phyloP scores from a whole-genome alignment of 1,140 invertebrate species.

The Piezodorus guildinii region DNA sequence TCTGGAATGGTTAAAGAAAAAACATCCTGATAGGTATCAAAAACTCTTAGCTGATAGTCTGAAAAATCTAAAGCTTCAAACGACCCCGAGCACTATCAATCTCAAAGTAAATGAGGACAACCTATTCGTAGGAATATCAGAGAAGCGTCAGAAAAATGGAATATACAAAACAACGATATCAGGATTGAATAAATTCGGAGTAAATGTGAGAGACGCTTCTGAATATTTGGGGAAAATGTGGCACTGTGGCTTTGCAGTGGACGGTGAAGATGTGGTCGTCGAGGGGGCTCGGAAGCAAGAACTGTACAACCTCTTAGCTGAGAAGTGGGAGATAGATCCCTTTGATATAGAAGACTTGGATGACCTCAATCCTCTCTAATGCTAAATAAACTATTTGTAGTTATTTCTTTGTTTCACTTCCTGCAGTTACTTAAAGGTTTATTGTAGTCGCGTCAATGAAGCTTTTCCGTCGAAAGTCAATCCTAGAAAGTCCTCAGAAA shows the following conservation, averaged over 20 bases:
- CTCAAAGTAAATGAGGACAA: background rate
- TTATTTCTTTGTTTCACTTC: background rate
- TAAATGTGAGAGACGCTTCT: conserved; percentile 34
- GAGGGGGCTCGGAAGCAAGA: conserved; percentile 32
- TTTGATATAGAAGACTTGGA: background rate
- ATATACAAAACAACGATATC: background rate
- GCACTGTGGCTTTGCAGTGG: conserved; percentile 40
- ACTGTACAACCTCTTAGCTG: conserved; percentile 23
- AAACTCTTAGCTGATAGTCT: background rate
- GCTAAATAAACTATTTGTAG: conserved; percentile 23
- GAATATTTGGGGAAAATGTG: conserved; percentile 44
- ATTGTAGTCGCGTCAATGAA: too few species aligned
- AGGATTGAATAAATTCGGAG: background rate
- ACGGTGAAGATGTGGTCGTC: conserved; percentile 47
- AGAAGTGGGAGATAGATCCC: conserved; percentile 17
- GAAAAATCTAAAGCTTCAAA: background rate
- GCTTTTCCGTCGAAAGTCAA: too few species aligned
- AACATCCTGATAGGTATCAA: background rate
- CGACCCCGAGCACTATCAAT: background rate
- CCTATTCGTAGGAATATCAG: background rate
- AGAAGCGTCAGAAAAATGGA: background rate
- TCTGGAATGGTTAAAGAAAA: background rate
- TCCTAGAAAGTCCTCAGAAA: too few species aligned
- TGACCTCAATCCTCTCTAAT: conserved; percentile 6
- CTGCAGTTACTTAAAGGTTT: too few species aligned